These are phyloP conservation scores for Rhombomys opimus DNA, from an alignment of 2,113 vertebrate species.

Conservation along the genomic window DNA sequence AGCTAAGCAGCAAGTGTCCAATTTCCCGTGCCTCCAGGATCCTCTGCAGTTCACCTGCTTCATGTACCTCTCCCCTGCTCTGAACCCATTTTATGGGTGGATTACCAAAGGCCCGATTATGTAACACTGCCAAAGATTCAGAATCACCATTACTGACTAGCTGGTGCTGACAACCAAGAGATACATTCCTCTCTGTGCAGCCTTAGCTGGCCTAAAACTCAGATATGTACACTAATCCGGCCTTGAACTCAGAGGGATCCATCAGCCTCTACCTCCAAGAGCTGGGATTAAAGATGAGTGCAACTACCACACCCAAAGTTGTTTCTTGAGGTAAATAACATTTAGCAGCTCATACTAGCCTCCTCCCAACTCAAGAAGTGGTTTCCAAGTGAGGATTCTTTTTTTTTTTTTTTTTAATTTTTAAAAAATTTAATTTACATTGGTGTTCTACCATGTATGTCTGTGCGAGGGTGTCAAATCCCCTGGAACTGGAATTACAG, in stretches of 20 bases:
- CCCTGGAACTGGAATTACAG: too few species aligned
- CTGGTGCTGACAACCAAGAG: neutral
- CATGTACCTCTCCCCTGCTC: neutral
- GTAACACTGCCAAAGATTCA: neutral
- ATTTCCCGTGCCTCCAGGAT: neutral
- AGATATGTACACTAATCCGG: neutral
- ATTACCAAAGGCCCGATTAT: neutral
- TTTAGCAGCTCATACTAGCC: neutral
- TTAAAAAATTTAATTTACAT: too few species aligned
- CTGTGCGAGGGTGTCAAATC: too few species aligned
- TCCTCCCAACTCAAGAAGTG: neutral
- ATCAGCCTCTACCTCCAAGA: neutral
- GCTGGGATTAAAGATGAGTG: neutral
- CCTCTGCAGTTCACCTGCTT: neutral
- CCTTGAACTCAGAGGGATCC: neutral
- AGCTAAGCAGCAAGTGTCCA: neutral
- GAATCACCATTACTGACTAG: neutral
- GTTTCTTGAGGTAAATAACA: neutral
- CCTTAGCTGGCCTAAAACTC: neutral
- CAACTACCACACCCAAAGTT: neutral
- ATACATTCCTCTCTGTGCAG: neutral
- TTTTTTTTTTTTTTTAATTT: too few species aligned
- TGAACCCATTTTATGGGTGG: constrained; percentile 24
- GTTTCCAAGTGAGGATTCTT: neutral
- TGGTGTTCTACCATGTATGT: too few species aligned